Conservation (phyloP, 2,888 invertebrate genomes). For the Brenthis daphne region DNA sequence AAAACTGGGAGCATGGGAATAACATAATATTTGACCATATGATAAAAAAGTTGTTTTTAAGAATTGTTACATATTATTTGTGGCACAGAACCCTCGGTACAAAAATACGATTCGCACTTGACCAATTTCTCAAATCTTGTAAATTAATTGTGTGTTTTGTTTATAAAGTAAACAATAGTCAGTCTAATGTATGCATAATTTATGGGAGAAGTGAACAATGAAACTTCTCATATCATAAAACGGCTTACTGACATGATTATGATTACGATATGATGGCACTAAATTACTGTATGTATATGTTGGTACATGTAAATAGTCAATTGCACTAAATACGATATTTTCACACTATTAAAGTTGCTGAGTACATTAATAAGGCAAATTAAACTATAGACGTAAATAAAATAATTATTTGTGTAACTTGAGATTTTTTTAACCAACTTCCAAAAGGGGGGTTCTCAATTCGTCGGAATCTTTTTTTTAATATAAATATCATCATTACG, state of each 20-base stretch:
- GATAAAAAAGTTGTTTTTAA: no score
- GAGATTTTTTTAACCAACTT: no score
- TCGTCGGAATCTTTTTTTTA: no score
- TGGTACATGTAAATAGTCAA: neutral
- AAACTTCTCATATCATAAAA: slow-evolving; percentile 24
- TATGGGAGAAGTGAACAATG: slow-evolving; percentile 22
- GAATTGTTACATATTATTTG: no score
- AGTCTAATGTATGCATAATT: slow-evolving; percentile 17
- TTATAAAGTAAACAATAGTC: slow-evolving; percentile 6
- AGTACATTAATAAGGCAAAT: neutral
- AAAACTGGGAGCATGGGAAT: no score
- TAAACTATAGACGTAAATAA: neutral
- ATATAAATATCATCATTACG: no score
- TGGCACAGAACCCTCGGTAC: neutral
- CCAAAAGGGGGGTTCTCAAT: no score
- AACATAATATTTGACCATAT: no score
- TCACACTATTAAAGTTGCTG: neutral
- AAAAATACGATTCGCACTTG: neutral
- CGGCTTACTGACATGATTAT: slow-evolving; percentile 20
- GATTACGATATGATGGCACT: slow-evolving; percentile 20
- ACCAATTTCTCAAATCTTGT: neutral
- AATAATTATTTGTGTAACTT: no score
- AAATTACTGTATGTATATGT: slow-evolving; percentile 9
- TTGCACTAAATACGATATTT: neutral
- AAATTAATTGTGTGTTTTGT: slow-evolving; percentile 4